Percentiles rank a stretch among this genome's conserved stretches.
phyloP scores from a whole-genome alignment of 53 echinoderm and acorn worm species.

The Echinarachnius parma region DNA sequence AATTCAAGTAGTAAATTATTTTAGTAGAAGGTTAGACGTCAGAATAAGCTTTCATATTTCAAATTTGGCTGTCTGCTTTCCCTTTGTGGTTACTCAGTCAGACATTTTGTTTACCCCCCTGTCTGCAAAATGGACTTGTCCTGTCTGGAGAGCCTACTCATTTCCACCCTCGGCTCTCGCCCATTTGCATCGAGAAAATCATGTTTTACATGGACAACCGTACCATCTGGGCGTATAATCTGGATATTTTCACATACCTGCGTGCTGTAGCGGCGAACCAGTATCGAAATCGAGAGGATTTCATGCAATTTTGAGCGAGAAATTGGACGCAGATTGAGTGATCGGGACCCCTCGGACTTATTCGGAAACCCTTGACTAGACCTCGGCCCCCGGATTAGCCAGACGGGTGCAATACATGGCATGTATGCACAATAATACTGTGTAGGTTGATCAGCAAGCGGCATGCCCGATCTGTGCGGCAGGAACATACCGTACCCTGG shows the following conservation, averaged over 20 bases:
- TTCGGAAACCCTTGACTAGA: slow-evolving; percentile 56
- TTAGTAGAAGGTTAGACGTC: background rate
- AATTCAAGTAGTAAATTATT: background rate
- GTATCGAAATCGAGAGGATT: slow-evolving; percentile 5
- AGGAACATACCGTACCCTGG: too few species aligned
- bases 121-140: slow-evolving; percentile 59
- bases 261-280: slow-evolving; percentile 1
- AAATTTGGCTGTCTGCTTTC: slow-evolving; percentile 13
- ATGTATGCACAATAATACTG: slow-evolving; percentile 30
- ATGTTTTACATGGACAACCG: background rate
- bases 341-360: slow-evolving; percentile 43
- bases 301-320: slow-evolving; percentile 5
- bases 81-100: slow-evolving; percentile 47
- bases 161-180: slow-evolving; percentile 58
- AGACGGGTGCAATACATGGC: slow-evolving; percentile 55
- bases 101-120: slow-evolving; percentile 54
- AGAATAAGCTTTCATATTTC: background rate
- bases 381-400: slow-evolving; percentile 51
- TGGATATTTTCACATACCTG: slow-evolving; percentile 26
- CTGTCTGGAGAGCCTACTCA: slow-evolving; percentile 67
- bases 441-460: too few species aligned
- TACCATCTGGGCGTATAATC: slow-evolving; percentile 16
- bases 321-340: slow-evolving; percentile 22
- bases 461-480: background rate
- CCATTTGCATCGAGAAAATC: slow-evolving; percentile 44